Percentiles rank a stretch among this genome's conserved stretches.
These are phyloP conservation scores for Gymnocypris eckloni DNA, from an alignment of 2,797 vertebrate genomes.

Conservation along the genomic window DNA sequence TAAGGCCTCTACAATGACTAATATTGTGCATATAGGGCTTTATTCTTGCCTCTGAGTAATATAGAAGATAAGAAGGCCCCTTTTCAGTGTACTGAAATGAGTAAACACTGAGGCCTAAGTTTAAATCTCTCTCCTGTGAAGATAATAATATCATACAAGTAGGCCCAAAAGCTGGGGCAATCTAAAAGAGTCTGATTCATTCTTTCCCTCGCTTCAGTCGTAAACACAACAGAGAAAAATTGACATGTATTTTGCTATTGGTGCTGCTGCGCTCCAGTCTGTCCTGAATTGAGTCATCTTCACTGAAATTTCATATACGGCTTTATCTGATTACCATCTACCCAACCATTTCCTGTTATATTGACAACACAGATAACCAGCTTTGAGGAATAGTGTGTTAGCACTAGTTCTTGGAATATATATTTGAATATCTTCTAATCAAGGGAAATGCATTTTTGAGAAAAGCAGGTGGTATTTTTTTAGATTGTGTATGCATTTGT, in stretches of 20 bases:
- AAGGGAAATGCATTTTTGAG: not conserved
- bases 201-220: not conserved
- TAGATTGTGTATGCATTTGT: not conserved
- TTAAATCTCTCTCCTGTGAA: conserved; percentile 48
- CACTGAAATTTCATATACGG: conserved; percentile 53
- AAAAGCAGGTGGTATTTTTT: not conserved
- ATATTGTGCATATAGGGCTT: conserved; percentile 77
- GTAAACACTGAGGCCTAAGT: conserved; percentile 39
- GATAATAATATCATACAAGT: conserved; percentile 56
- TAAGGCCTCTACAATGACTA: conserved; percentile 76
- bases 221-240: conserved; percentile 20
- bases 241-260: not conserved
- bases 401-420: conserved; percentile 63
- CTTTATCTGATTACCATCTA: conserved; percentile 47
- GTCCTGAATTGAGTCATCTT: conserved; percentile 56
- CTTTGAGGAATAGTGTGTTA: conserved; percentile 47
- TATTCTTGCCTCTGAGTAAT: conserved; percentile 61
- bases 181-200: conserved; percentile 49
- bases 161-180: conserved; percentile 52
- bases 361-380: conserved; percentile 56
- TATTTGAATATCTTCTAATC: conserved; percentile 8
- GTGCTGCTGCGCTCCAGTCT: not conserved
- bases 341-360: conserved; percentile 61
- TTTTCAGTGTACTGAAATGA: conserved; percentile 52
- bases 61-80: conserved; percentile 52